phyloP scores from a whole-genome alignment of 2,888 invertebrate genomes.

The Bombylius discolor region DNA sequence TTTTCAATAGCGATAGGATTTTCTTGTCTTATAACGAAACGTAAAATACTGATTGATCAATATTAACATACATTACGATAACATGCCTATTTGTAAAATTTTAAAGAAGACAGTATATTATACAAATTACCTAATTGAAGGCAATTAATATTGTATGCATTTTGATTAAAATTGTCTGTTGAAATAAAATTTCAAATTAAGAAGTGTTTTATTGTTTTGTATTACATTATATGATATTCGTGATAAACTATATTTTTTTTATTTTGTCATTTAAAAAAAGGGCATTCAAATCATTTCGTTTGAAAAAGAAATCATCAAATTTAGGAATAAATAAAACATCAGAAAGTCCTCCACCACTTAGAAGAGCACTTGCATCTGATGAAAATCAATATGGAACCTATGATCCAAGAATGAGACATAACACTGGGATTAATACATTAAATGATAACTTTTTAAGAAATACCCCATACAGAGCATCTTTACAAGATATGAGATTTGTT shows the following conservation, averaged over 20 bases:
- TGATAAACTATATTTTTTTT: not conserved
- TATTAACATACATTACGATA: too few relatives aligned
- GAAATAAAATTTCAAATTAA: too few relatives aligned
- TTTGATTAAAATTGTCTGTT: too few relatives aligned
- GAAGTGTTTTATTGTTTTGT: too few relatives aligned
- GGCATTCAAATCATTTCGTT: conserved; percentile 31
- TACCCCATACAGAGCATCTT: conserved; percentile 25
- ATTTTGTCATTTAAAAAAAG: conserved; percentile 17
- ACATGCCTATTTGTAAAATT: too few relatives aligned
- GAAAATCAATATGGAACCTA: conserved; percentile 21
- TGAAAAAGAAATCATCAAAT: conserved; percentile 34
- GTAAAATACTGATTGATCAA: too few relatives aligned
- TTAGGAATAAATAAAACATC: conserved; percentile 36
- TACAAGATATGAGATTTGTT: conserved; percentile 26
- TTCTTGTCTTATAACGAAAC: too few relatives aligned
- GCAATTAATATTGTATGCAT: too few relatives aligned
- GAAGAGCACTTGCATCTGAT: conserved; percentile 17
- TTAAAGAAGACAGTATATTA: too few relatives aligned
- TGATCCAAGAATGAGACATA: conserved; percentile 22
- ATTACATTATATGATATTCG: not conserved
- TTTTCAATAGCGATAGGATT: too few relatives aligned
- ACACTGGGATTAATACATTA: conserved; percentile 16
- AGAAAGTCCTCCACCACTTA: conserved; percentile 32
- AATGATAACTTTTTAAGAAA: conserved; percentile 22
- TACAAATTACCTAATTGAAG: too few relatives aligned